Evolutionary conservation across 2,888 invertebrate species (phyloP), one percentile per base, ranked within the genome.

Genomic region (Pollenia griseotomentosa): DNA sequence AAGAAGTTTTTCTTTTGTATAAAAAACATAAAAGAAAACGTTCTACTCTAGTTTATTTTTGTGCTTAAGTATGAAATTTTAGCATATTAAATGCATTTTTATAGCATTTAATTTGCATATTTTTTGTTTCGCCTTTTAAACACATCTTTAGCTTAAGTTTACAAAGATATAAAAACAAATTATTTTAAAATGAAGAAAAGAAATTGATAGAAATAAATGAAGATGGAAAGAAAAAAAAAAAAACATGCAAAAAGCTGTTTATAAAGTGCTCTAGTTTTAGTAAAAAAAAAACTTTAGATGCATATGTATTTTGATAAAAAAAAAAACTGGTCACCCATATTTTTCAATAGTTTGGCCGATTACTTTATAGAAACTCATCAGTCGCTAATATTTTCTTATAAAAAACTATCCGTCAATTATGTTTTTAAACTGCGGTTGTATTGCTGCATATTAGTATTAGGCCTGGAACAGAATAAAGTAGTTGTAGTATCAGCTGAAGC

Each of bases 21-120:
- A 33, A 33, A 33, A 33, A 33, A 33, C 4, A 33, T 6, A 33
- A 33, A 16, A 57, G 71, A 68, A 53, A 70, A 63, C 61, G 71
- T 73, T 78, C 78, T 78, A 78, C 65, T 83, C 55, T 40, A 83
- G 40, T 77, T 77, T 83, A 40, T 48, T 63, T 75, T 51, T 12
- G 14, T 75, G 48, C n/a, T 11, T 33, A 40, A 53, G 6, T 23
- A 61, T 11, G 10, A 51, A 61, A 63, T 75, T 10, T 40, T 2
- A 61, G 33, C 16, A 40, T 44, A 51, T 51, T 51, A 44, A 14
- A 19, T 55, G 44, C 51, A 19, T 51, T 80, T 63, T 59, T 42
- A 42, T 19, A 23, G 46, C 33, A 46, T 48, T 48, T 65, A 55
- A 81, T 83, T 83, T 77, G 63, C 70, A 71, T 83, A 77, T 77